phyloP scores from a whole-genome alignment of 2,888 invertebrate genomes.

The Rotaria magnacalcarata region DNA sequence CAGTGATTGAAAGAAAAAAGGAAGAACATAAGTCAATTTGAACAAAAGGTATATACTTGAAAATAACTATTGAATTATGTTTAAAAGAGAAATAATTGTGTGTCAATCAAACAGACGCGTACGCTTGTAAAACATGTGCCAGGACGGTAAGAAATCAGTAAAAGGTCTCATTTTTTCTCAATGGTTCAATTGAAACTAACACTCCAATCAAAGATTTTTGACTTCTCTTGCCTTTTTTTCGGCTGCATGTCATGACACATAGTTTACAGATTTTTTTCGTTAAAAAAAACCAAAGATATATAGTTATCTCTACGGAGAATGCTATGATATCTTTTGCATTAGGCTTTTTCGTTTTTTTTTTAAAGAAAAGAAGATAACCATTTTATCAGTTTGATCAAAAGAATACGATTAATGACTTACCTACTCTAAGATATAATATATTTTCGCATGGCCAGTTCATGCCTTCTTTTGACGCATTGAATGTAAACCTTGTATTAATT shows the following conservation, averaged over 20 bases:
- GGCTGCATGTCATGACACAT: no score
- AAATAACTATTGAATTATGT: conserved; percentile 22
- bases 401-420: not conserved
- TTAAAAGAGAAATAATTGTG: not conserved
- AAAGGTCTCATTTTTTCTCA: not conserved
- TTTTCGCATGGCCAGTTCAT: not conserved
- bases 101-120: not conserved
- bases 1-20: not conserved
- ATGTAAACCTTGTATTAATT: not conserved
- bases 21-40: not conserved
- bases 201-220: not conserved
- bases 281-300: no score
- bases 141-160: not conserved
- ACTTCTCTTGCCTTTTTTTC: no score
- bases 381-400: not conserved
- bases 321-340: not conserved
- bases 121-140: not conserved
- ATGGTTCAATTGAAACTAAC: not conserved
- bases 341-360: not conserved
- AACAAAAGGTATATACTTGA: conserved; percentile 26
- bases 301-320: not conserved
- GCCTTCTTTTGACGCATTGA: not conserved
- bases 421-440: not conserved
- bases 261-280: no score
- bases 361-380: not conserved